phyloP scores from a whole-genome alignment of 2,797 vertebrate genomes.

The Acipenser transmontanus region DNA sequence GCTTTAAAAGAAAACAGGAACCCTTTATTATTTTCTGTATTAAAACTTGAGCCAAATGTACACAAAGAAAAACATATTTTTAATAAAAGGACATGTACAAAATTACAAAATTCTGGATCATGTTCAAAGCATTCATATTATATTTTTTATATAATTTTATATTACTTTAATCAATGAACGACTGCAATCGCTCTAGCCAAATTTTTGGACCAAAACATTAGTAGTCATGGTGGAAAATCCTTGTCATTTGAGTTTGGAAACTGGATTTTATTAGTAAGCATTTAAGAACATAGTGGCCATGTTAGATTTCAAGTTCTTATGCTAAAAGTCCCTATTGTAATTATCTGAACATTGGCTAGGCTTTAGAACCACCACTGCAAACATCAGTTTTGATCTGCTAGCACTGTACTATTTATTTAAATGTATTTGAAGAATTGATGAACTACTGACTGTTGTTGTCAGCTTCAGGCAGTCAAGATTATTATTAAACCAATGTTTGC shows the following conservation, averaged over 20 bases:
- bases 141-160: constrained; percentile 7
- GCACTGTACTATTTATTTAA: no score
- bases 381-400: no score
- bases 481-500: no score
- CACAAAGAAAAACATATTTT: constrained; percentile 13
- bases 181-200: constrained; percentile 5
- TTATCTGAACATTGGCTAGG: no score
- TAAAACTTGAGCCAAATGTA: constrained; percentile 19
- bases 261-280: constrained; percentile 14
- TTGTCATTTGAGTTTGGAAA: constrained; percentile 5
- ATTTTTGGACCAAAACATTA: constrained; percentile 10
- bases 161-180: constrained; percentile 27
- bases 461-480: no score
- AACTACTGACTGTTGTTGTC: no score
- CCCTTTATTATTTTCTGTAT: constrained; percentile 10
- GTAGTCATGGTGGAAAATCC: constrained; percentile 3
- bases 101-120: constrained; percentile 15
- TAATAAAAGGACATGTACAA: constrained; percentile 12
- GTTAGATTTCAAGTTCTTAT: no score
- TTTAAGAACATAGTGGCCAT: constrained; percentile 3
- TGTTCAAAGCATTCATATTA: constrained; percentile 15
- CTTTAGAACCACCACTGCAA: no score
- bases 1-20: constrained; percentile 28
- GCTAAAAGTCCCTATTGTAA: no score
- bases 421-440: no score